Percentiles rank a stretch among this genome's conserved stretches.
Evolutionary conservation across 2,113 vertebrate species (phyloP).

Genomic region (Saccopteryx leptura): DNA sequence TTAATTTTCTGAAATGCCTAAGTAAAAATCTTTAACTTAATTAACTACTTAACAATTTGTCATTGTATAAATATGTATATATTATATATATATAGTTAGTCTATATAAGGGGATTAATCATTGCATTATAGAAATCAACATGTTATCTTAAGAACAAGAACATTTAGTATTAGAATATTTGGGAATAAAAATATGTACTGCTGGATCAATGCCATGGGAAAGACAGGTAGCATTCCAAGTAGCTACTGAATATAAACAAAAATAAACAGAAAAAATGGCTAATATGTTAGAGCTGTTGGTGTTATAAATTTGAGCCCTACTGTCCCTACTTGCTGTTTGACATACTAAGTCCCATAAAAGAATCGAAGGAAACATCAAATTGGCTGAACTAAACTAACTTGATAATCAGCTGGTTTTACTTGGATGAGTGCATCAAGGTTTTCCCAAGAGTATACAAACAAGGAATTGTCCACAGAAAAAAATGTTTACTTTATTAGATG

Average conservation of each 20-base stretch:
- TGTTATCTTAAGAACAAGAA: background rate
- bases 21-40: background rate
- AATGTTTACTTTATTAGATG: background rate
- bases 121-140: background rate
- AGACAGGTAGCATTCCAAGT: background rate
- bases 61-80: background rate
- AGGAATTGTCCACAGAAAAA: background rate
- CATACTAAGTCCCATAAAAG: background rate
- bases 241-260: background rate
- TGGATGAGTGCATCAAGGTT: background rate
- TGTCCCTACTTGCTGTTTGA: background rate
- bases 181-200: background rate
- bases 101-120: background rate
- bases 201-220: background rate
- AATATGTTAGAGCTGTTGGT: fast-evolving
- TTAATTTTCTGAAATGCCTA: background rate
- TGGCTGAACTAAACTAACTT: background rate
- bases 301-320: background rate
- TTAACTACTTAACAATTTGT: background rate
- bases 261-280: fast-evolving
- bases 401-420: background rate
- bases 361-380: background rate
- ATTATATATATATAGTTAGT: background rate
- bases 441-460: background rate
- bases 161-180: background rate